Conservation (phyloP, 2,888 invertebrate genomes). For the Carpatolechia fugitivella region DNA sequence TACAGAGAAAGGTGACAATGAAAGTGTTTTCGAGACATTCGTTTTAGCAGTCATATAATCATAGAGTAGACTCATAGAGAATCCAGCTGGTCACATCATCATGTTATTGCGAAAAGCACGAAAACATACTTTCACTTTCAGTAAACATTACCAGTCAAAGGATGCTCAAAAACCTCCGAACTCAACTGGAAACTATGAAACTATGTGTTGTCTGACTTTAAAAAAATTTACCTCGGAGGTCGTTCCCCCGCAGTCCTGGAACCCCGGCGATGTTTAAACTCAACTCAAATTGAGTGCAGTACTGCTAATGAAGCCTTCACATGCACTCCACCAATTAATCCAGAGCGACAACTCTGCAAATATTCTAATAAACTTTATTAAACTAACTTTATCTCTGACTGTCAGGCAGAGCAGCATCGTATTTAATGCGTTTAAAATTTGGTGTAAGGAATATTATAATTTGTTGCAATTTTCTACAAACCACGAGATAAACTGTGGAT, state of each 20-base stretch:
- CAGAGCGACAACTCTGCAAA: constrained; percentile 23
- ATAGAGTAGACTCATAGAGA: neutral
- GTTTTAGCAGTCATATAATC: constrained; percentile 3
- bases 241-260: constrained; percentile 13
- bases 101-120: neutral
- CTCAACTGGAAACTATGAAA: no score
- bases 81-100: no score
- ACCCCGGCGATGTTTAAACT: constrained; percentile 12
- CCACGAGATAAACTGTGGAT: no score
- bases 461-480: no score
- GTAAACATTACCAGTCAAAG: no score
- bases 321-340: constrained; percentile 30
- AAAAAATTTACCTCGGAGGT: constrained; percentile 8
- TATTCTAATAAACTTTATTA: constrained; percentile 10
- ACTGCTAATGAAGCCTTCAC: constrained; percentile 30
- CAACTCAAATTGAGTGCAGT: constrained; percentile 15
- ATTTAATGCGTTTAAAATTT: no score
- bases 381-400: no score
- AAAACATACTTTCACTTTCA: neutral
- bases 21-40: constrained; percentile 30
- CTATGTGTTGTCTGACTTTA: no score
- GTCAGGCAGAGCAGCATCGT: no score
- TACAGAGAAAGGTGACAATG: constrained; percentile 42
- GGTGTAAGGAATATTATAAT: no score
- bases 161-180: no score